Percentiles rank a stretch among this genome's conserved stretches.
phyloP scores from a whole-genome alignment of 2,113 vertebrate genomes.

The Danionella cerebrum region DNA sequence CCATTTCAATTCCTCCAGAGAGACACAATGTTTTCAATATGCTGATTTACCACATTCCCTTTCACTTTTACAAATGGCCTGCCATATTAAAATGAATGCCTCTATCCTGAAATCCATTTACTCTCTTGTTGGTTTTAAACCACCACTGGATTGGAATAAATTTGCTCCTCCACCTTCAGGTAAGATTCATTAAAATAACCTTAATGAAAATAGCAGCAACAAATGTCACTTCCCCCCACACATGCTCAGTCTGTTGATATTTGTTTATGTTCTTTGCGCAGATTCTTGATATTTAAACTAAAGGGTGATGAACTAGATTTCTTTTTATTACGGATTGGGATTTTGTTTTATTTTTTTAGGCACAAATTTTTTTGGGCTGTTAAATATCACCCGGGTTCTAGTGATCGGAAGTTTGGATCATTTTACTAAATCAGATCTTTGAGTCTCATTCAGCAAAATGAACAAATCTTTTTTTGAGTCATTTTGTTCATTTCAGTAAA shows the following conservation, averaged over 20 bases:
- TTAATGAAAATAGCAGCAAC: constrained; percentile 42
- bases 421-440: too few species aligned
- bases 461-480: too few species aligned
- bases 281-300: too few species aligned
- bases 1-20: constrained; percentile 37
- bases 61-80: constrained; percentile 49
- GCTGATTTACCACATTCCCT: constrained; percentile 48
- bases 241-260: constrained; percentile 7
- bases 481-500: too few species aligned
- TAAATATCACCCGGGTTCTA: too few species aligned
- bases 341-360: too few species aligned
- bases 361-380: too few species aligned
- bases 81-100: constrained; percentile 55
- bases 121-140: constrained; percentile 45
- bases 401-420: too few species aligned
- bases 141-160: constrained; percentile 51
- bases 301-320: too few species aligned
- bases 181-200: constrained; percentile 42
- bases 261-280: constrained; percentile 11
- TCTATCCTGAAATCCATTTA: constrained; percentile 51
- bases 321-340: too few species aligned
- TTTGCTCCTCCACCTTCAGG: constrained; percentile 36
- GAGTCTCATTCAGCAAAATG: too few species aligned
- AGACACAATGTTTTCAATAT: constrained; percentile 46
- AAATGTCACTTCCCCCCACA: constrained; percentile 6